Percentiles rank a stretch among this genome's conserved stretches.
These are phyloP conservation scores for Nomada hirtipes DNA, from an alignment of 2,888 invertebrate genomes.

Conservation along the genomic window DNA sequence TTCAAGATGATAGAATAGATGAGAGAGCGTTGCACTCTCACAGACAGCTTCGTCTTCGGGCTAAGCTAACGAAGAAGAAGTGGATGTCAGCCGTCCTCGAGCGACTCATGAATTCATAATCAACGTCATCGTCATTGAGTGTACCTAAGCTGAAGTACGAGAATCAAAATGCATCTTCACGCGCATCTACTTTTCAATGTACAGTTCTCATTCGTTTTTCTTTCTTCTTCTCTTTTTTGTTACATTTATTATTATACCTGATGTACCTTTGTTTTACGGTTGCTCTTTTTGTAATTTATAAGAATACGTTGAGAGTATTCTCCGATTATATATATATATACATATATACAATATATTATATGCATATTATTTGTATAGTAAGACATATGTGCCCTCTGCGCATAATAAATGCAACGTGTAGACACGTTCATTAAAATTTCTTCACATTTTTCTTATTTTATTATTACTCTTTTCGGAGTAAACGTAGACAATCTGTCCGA, in stretches of 20 bases:
- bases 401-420: slow-evolving; percentile 59
- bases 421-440: slow-evolving; percentile 1
- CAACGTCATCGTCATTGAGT: slow-evolving; percentile 61
- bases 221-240: slow-evolving; percentile 8
- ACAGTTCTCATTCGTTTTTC: slow-evolving; percentile 54
- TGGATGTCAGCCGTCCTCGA: slow-evolving; percentile 51
- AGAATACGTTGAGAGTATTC: slow-evolving; percentile 34
- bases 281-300: slow-evolving; percentile 56
- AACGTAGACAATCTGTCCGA: neutral
- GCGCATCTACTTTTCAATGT: slow-evolving; percentile 63
- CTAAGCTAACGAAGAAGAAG: slow-evolving; percentile 41
- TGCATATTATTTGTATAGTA: slow-evolving; percentile 46
- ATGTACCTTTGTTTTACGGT: slow-evolving; percentile 38
- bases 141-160: slow-evolving; percentile 57
- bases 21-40: slow-evolving; percentile 33
- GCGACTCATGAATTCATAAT: slow-evolving; percentile 59
- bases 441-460: neutral
- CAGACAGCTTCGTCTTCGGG: slow-evolving; percentile 35
- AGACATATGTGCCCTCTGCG: slow-evolving; percentile 51
- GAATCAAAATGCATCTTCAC: slow-evolving; percentile 66
- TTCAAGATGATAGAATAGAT: slow-evolving; percentile 92
- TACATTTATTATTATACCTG: slow-evolving; percentile 43
- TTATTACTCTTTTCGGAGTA: neutral
- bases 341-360: slow-evolving; percentile 14
- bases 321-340: slow-evolving; percentile 25